Evolutionary conservation across 1,140 invertebrate genomes (phyloP).

Genomic region (Pemphigus obesinymphae): DNA sequence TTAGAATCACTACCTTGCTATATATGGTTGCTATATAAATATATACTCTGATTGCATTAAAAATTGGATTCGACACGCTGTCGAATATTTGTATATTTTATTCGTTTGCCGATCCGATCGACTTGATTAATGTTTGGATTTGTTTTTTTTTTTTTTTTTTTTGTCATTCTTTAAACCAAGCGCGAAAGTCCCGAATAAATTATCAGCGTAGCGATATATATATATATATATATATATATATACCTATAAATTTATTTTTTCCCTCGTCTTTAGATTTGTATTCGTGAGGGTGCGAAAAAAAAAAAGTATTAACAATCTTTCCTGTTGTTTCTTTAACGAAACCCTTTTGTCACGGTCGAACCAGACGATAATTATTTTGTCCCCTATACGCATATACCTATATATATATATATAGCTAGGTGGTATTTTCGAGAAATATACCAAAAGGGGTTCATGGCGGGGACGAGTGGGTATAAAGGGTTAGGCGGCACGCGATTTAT

Average conservation of each 20-base stretch:
- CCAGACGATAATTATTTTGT: constrained; percentile 34
- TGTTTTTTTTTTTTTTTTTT: background rate
- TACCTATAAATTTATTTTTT: background rate
- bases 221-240: too few species aligned
- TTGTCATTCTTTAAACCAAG: background rate
- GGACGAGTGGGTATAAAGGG: background rate
- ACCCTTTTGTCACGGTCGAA: constrained; percentile 27
- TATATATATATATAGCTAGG: background rate
- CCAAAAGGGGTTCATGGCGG: background rate
- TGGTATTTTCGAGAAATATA: background rate
- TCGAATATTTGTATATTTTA: background rate
- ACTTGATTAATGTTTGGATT: constrained; percentile 36
- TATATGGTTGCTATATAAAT: too few species aligned
- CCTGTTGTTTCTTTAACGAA: constrained; percentile 24
- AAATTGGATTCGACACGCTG: background rate
- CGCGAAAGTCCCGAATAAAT: constrained; percentile 2
- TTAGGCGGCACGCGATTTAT: constrained; percentile 33
- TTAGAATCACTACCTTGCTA: too few species aligned
- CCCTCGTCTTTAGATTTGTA: background rate
- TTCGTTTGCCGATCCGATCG: constrained; percentile 20
- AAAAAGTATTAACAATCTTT: constrained; percentile 39
- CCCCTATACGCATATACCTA: background rate
- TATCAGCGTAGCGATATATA: background rate
- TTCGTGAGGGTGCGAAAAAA: constrained; percentile 23
- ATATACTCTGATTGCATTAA: background rate